A percentile compares a stretch with the other conserved stretches of the same genome.
Evolutionary conservation across 2,113 vertebrate species (phyloP).

Genomic region (Otolemur garnettii): DNA sequence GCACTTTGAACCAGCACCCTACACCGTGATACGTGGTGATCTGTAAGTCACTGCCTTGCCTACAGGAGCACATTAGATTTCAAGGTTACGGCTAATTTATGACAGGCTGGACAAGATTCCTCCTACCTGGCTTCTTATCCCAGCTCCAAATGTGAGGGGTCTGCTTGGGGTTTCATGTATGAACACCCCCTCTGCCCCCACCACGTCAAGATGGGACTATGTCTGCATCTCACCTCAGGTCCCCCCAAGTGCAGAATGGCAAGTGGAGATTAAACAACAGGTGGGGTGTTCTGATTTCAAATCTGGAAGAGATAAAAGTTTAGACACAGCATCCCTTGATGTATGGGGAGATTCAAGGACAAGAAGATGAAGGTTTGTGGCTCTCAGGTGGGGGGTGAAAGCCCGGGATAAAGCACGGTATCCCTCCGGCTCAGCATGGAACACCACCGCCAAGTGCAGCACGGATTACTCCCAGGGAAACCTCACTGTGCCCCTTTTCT

Average conservation of each 20-base stretch:
- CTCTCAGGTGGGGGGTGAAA: background rate
- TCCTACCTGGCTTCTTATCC: background rate
- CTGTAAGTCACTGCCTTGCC: background rate
- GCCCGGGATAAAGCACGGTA: background rate
- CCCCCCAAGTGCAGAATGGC: background rate
- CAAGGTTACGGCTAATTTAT: background rate
- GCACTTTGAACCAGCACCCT: background rate
- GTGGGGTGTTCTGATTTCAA: background rate
- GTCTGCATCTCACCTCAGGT: background rate
- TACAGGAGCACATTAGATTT: background rate
- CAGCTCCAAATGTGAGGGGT: background rate
- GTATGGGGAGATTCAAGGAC: background rate
- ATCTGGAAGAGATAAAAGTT: constrained; percentile 19
- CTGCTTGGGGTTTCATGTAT: background rate
- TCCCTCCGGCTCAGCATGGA: fast-evolving
- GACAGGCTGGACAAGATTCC: background rate
- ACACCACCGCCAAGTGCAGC: background rate
- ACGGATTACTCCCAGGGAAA: background rate
- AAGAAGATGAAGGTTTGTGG: background rate
- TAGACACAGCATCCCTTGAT: background rate
- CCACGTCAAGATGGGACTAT: background rate
- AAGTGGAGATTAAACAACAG: background rate
- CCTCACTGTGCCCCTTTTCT: fast-evolving
- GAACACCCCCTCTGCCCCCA: background rate
- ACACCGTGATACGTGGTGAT: too few species aligned